Conservation (phyloP, 2,888 invertebrate genomes). For the Yponomeuta malinellus region DNA sequence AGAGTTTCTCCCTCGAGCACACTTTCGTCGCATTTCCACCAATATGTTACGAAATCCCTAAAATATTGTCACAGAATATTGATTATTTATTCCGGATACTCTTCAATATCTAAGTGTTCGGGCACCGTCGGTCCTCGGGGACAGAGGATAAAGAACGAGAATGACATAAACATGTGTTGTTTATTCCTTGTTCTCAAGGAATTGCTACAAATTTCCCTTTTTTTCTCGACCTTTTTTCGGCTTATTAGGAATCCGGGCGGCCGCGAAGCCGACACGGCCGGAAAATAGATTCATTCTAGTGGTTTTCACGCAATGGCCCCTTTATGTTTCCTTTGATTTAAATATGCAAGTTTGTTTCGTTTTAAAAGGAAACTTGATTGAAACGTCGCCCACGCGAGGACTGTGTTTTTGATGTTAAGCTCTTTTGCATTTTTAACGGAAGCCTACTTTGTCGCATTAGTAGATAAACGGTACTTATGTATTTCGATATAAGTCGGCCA, state of each 20-base stretch:
- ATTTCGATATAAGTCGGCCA: neutral
- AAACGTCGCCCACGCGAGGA: neutral
- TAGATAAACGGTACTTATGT: neutral
- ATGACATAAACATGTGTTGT: constrained; percentile 43
- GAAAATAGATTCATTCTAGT: neutral
- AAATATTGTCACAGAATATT: constrained; percentile 3
- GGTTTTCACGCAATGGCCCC: neutral
- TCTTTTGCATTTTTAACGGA: neutral
- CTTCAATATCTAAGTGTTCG: constrained; percentile 5
- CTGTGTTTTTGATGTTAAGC: neutral
- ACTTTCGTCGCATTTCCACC: neutral
- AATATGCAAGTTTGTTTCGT: neutral
- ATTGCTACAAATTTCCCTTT: constrained; percentile 26
- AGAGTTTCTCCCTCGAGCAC: neutral
- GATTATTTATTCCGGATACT: neutral
- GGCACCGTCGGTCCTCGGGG: constrained; percentile 3
- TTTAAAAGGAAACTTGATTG: neutral
- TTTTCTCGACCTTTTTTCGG: constrained; percentile 31
- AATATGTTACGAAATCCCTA: constrained; percentile 3
- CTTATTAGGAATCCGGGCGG: constrained; percentile 15
- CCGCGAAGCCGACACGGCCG: neutral
- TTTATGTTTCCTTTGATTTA: constrained; percentile 4
- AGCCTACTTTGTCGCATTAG: neutral
- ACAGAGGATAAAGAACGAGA: neutral
- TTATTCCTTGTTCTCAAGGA: constrained; percentile 41